Evolutionary conservation across 2,888 invertebrate species (phyloP).

Genomic region (Hedya salicella): DNA sequence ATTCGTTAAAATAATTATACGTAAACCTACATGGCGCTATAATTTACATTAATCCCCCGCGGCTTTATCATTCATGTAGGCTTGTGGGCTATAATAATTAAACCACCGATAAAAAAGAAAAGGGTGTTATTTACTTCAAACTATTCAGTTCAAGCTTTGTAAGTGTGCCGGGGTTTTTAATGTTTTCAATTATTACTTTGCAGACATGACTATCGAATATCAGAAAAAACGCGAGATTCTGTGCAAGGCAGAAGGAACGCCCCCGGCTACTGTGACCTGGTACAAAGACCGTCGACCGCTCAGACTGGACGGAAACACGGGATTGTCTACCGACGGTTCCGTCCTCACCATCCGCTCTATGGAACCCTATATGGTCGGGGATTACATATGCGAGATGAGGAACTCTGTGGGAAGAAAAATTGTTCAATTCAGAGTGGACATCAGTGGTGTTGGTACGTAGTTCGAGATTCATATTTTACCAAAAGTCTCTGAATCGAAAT

Average conservation of each 20-base stretch:
- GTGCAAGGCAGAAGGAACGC: conserved; percentile 57
- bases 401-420: conserved; percentile 49
- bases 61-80: too few relatives aligned
- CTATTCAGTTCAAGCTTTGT: too few relatives aligned
- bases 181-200: too few relatives aligned
- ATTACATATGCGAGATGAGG: conserved; percentile 54
- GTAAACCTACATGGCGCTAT: too few relatives aligned
- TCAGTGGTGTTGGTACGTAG: conserved; percentile 55
- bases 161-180: too few relatives aligned
- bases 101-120: too few relatives aligned
- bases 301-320: conserved; percentile 44
- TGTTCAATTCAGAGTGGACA: conserved; percentile 50
- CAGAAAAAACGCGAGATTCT: conserved; percentile 48
- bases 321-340: conserved; percentile 52
- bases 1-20: too few relatives aligned
- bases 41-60: too few relatives aligned
- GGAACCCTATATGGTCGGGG: conserved; percentile 50
- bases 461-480: too few relatives aligned
- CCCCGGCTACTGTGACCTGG: conserved; percentile 58
- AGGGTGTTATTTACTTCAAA: too few relatives aligned
- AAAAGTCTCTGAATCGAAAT: too few relatives aligned
- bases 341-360: conserved; percentile 55
- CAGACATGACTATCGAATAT: conserved; percentile 55
- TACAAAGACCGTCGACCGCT: conserved; percentile 49
- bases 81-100: too few relatives aligned